Conservation (phyloP, 2,113 vertebrate genomes). For the Gambusia affinis region DNA sequence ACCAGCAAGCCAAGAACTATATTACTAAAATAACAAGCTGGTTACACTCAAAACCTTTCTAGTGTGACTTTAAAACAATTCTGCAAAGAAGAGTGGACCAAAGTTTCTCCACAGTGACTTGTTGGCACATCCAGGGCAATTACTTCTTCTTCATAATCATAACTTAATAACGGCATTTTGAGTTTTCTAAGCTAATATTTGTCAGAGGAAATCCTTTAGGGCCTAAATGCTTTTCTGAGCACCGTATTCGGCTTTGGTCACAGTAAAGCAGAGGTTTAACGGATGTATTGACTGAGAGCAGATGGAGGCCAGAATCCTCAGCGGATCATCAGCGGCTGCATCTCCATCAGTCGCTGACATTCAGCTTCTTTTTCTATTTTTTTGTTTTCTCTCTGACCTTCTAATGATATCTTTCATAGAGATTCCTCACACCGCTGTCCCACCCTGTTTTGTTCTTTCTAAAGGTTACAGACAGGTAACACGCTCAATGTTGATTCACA, state of each 20-base stretch:
- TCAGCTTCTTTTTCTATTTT: conserved; percentile 29
- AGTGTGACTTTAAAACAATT: no score
- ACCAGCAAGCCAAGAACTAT: no score
- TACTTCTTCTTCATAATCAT: no score
- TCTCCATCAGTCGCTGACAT: conserved; percentile 61
- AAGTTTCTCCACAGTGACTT: no score
- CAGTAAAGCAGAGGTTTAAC: conserved; percentile 63
- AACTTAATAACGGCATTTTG: no score
- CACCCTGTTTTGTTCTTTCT: conserved; percentile 43
- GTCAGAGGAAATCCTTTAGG: not conserved
- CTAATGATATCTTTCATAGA: conserved; percentile 63
- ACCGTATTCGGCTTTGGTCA: conserved; percentile 52
- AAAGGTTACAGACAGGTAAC: conserved; percentile 69
- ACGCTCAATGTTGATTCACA: conserved; percentile 28
- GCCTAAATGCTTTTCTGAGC: not conserved
- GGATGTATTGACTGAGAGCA: conserved; percentile 43
- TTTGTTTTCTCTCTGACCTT: conserved; percentile 59
- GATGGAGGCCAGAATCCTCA: conserved; percentile 46
- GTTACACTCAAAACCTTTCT: no score
- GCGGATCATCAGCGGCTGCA: conserved; percentile 25
- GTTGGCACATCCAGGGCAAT: no score
- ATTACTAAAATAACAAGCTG: no score
- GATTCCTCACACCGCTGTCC: conserved; percentile 64
- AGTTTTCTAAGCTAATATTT: no score
- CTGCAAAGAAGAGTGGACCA: no score